phyloP scores from a whole-genome alignment of 37 sponge, comb jelly and placozoan genomes.

The Cladorhizidae sp. region DNA sequence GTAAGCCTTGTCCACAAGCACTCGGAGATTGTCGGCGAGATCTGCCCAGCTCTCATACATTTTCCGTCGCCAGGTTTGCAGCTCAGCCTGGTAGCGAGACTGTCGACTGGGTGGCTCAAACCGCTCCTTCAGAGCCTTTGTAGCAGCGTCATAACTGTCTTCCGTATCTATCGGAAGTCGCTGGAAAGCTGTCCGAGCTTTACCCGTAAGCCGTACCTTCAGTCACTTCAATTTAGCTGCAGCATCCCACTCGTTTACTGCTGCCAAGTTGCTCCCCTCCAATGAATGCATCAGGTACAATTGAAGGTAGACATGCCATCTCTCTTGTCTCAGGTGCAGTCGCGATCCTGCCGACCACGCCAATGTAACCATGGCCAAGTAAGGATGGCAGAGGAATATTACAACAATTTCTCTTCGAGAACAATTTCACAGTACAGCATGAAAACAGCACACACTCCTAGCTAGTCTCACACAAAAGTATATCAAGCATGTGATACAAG shows the following conservation, averaged over 20 bases:
- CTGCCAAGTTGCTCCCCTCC: conserved; percentile 42
- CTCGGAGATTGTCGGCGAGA: conserved; percentile 27
- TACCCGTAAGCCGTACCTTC: too few relatives aligned
- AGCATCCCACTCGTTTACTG: conserved; percentile 45
- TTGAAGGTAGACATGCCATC: conserved; percentile 1
- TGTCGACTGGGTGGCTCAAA: conserved; percentile 39
- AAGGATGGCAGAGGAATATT: too few relatives aligned
- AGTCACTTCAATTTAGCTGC: conserved; percentile 29
- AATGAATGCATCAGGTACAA: conserved; percentile 24
- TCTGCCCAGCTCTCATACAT: conserved; percentile 49
- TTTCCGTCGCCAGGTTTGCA: conserved; percentile 29
- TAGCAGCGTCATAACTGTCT: conserved; percentile 3
- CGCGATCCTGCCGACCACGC: conserved; percentile 6
- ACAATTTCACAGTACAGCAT: too few relatives aligned
- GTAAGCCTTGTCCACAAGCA: conserved; percentile 41
- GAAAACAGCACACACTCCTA: too few relatives aligned
- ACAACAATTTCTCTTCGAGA: too few relatives aligned
- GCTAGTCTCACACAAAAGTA: too few relatives aligned
- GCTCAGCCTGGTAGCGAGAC: conserved; percentile 39
- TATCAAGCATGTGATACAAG: too few relatives aligned
- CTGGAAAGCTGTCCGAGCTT: conserved; percentile 8
- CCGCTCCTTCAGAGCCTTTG: conserved; percentile 28
- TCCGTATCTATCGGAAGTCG: not conserved
- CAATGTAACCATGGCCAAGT: too few relatives aligned
- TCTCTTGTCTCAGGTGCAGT: not conserved